A percentile compares a stretch with the other conserved stretches of the same genome.
Evolutionary conservation across 2,113 vertebrate genomes (phyloP).

Genomic region (Arothron firmamentum): DNA sequence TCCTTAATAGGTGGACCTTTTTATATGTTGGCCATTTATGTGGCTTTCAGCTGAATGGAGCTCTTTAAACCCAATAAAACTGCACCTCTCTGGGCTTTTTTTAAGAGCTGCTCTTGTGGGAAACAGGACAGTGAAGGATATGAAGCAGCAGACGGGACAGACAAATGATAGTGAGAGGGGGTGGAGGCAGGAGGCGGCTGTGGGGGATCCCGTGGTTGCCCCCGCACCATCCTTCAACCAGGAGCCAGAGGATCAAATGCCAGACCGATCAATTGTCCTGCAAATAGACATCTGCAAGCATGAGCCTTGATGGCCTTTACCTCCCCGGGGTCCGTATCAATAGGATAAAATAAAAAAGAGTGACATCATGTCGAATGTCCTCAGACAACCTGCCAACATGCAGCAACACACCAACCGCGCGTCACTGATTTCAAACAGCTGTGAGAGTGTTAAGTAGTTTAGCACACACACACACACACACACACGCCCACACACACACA

Average conservation of each 20-base stretch:
- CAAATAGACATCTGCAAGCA: slow-evolving; percentile 53
- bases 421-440: too few relatives aligned
- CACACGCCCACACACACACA: slow-evolving; percentile 1
- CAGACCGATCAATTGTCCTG: slow-evolving; percentile 69
- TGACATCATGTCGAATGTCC: slow-evolving; percentile 50
- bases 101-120: slow-evolving; percentile 37
- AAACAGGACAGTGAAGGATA: slow-evolving; percentile 52
- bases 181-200: not conserved
- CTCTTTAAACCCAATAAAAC: slow-evolving; percentile 30
- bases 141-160: slow-evolving; percentile 13
- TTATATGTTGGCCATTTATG: slow-evolving; percentile 15
- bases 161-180: slow-evolving; percentile 1
- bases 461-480: slow-evolving; percentile 2
- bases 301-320: slow-evolving; percentile 59
- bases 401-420: not conserved
- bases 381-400: slow-evolving; percentile 42
- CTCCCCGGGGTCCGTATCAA: slow-evolving; percentile 58
- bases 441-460: too few relatives aligned
- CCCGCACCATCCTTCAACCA: slow-evolving; percentile 47
- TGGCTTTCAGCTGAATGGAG: slow-evolving; percentile 32
- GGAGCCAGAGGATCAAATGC: slow-evolving; percentile 68
- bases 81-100: slow-evolving; percentile 19
- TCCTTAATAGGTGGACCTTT: slow-evolving; percentile 13
- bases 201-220: slow-evolving; percentile 34
- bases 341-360: slow-evolving; percentile 50